phyloP scores from a whole-genome alignment of 1,140 invertebrate species.

The Aphelinus atriplicis region DNA sequence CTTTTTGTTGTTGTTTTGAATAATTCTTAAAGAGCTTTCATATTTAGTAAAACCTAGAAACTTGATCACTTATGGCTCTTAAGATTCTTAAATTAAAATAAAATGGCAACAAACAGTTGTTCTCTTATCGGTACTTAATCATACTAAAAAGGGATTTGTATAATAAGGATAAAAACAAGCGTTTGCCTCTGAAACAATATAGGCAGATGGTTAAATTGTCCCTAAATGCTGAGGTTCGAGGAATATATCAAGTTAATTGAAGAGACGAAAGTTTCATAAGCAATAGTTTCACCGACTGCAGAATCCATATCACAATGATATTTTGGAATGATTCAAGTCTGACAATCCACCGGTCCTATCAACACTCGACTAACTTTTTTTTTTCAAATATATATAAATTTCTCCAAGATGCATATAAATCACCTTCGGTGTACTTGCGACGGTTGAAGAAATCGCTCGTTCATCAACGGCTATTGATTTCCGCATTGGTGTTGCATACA shows the following conservation, averaged over 20 bases:
- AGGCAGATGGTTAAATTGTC: constrained; percentile 14
- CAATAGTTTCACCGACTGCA: constrained; percentile 9
- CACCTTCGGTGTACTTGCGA: no score
- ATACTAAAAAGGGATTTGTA: background rate
- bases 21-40: background rate
- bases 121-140: constrained; percentile 1
- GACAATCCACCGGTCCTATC: no score
- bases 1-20: constrained; percentile 1
- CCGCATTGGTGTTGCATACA: no score
- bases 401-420: no score
- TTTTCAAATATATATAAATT: no score
- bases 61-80: constrained; percentile 25
- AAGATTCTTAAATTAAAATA: constrained; percentile 25
- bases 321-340: no score
- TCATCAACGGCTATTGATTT: no score
- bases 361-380: no score
- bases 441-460: no score
- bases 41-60: constrained; percentile 8
- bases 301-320: background rate
- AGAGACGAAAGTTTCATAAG: background rate
- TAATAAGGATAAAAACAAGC: constrained; percentile 22
- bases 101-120: constrained; percentile 31
- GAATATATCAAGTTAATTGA: constrained; percentile 13
- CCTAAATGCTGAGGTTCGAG: constrained; percentile 25
- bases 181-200: constrained; percentile 1